A percentile compares a stretch with the other conserved stretches of the same genome.
Evolutionary conservation across 2,797 vertebrate species (phyloP).

Genomic region (Lepilemur septentrionalis): DNA sequence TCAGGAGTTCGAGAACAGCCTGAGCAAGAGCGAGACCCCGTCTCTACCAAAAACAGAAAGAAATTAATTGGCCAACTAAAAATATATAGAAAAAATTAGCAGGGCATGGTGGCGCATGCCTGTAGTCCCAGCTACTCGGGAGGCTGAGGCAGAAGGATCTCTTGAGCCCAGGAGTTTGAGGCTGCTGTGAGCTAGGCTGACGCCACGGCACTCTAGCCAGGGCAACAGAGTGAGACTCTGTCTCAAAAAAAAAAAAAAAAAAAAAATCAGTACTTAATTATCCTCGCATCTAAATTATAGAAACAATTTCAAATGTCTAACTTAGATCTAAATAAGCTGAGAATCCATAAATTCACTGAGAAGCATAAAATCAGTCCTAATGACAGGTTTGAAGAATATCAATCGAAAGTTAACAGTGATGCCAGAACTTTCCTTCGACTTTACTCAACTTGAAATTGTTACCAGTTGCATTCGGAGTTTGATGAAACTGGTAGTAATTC

Average conservation of each 20-base stretch:
- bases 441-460: background rate
- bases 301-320: background rate
- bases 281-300: background rate
- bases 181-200: too few relatives aligned
- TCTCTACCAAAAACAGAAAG: too few relatives aligned
- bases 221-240: too few relatives aligned
- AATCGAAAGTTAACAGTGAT: background rate
- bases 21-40: too few relatives aligned
- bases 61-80: too few relatives aligned
- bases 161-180: background rate
- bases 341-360: background rate
- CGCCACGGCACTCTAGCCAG: too few relatives aligned
- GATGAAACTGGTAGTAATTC: background rate
- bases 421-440: background rate
- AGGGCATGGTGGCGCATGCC: rapidly evolving
- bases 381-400: background rate
- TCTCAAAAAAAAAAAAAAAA: background rate
- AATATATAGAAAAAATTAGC: too few relatives aligned
- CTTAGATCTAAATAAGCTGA: background rate
- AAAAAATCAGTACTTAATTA: background rate
- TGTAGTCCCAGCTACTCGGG: background rate
- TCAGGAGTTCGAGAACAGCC: too few relatives aligned
- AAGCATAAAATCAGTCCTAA: background rate
- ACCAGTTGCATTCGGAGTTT: constrained; percentile 33
- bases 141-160: background rate